Conservation (phyloP, 2,888 invertebrate species). For the Tetrapedia diversipes region DNA sequence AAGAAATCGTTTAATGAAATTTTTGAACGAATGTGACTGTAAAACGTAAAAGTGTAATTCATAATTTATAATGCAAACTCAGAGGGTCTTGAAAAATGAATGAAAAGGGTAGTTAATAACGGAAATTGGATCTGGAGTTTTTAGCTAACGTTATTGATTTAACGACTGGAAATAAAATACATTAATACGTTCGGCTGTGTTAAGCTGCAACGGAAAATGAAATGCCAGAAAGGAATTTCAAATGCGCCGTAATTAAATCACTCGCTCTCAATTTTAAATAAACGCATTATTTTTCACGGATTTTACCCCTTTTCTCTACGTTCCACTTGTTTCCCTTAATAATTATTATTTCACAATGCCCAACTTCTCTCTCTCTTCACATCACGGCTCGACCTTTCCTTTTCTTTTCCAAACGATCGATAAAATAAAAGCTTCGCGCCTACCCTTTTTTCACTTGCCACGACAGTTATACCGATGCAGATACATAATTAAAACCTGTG, state of each 20-base stretch:
- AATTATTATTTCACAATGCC: slow-evolving; percentile 2
- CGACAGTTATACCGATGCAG: neutral
- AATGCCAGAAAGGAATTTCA: neutral
- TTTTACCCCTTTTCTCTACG: neutral
- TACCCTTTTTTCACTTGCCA: neutral
- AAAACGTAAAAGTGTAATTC: too few species aligned
- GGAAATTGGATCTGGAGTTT: slow-evolving; percentile 19
- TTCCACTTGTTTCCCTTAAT: neutral
- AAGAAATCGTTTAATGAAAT: too few species aligned
- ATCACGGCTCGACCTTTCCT: neutral
- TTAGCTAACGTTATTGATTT: neutral
- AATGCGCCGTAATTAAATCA: neutral
- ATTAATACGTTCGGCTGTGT: neutral
- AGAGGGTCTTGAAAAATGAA: neutral
- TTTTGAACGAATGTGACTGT: neutral
- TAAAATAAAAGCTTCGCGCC: slow-evolving; percentile 11
- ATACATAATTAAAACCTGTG: slow-evolving; percentile 8
- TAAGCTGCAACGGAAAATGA: neutral
- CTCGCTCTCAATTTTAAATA: slow-evolving; percentile 3
- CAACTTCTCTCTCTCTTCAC: neutral
- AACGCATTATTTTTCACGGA: neutral
- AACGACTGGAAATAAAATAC: slow-evolving; percentile 5
- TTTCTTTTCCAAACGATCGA: slow-evolving; percentile 3
- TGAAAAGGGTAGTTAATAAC: neutral
- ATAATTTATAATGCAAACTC: too few species aligned